Evolutionary conservation across 2,888 invertebrate genomes (phyloP).

Genomic region (Mellilla xanthometata): DNA sequence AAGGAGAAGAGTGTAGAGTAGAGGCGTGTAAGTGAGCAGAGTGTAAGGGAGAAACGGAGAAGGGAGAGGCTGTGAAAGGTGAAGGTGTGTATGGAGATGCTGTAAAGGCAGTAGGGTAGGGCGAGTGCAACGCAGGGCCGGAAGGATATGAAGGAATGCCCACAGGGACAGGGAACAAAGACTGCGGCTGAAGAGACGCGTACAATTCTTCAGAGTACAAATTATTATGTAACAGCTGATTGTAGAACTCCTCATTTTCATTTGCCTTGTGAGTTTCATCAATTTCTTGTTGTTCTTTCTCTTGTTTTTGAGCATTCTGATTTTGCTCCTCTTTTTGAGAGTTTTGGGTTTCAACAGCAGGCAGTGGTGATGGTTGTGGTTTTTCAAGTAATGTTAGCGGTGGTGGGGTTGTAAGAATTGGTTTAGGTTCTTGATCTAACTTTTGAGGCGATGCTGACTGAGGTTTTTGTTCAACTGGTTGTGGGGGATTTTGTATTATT

Average conservation of each 20-base stretch:
- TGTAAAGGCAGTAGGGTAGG: not conserved
- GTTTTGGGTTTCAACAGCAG: slow-evolving; percentile 1
- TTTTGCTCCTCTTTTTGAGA: slow-evolving; percentile 3
- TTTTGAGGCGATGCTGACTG: not conserved
- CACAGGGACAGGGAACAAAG: slow-evolving; percentile 15
- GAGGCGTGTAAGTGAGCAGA: slow-evolving; percentile 4
- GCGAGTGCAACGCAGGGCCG: not conserved
- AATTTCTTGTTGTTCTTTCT: slow-evolving; percentile 10
- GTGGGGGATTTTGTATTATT: not conserved
- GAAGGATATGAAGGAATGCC: slow-evolving; percentile 7
- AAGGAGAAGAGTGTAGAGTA: slow-evolving; percentile 1
- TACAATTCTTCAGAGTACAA: slow-evolving; percentile 3
- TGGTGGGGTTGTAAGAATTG: no score
- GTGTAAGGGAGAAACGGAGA: slow-evolving; percentile 6
- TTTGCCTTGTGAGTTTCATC: slow-evolving; percentile 2
- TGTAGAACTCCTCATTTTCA: slow-evolving; percentile 5
- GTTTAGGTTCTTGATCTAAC: no score
- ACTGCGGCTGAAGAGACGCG: slow-evolving; percentile 1
- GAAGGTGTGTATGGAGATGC: not conserved
- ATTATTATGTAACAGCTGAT: slow-evolving; percentile 15
- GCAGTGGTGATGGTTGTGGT: not conserved
- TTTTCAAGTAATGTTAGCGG: not conserved
- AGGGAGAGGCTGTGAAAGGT: not conserved
- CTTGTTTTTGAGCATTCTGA: slow-evolving; percentile 4
- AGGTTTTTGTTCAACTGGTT: not conserved